Conservation (phyloP, 2,888 invertebrate genomes). For the Fabriciana adippe region DNA sequence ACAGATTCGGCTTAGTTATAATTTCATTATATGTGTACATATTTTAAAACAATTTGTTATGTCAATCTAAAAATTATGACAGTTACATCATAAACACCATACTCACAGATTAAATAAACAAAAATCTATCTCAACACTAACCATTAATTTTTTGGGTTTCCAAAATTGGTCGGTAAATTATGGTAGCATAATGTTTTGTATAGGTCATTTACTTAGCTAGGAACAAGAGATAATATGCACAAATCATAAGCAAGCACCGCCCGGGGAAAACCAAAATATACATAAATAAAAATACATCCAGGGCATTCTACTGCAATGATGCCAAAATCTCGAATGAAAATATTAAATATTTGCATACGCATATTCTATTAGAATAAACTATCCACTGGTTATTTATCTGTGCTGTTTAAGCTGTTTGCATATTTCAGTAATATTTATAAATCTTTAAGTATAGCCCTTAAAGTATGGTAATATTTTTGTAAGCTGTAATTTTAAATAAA, state of each 20-base stretch:
- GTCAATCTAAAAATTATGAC: background rate
- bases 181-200: slow-evolving; percentile 20
- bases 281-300: slow-evolving; percentile 36
- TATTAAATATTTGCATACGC: slow-evolving; percentile 39
- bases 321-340: slow-evolving; percentile 39
- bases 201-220: slow-evolving; percentile 38
- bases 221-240: slow-evolving; percentile 35
- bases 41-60: too few relatives aligned
- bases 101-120: too few relatives aligned
- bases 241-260: slow-evolving; percentile 36
- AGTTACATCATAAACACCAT: background rate
- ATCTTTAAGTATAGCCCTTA: slow-evolving; percentile 4
- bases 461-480: background rate
- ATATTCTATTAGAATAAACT: slow-evolving; percentile 38
- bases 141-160: slow-evolving; percentile 3
- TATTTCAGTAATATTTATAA: slow-evolving; percentile 11
- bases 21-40: too few relatives aligned
- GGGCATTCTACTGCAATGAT: slow-evolving; percentile 29
- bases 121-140: background rate
- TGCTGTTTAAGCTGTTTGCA: slow-evolving; percentile 13
- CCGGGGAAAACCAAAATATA: slow-evolving; percentile 36
- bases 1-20: too few relatives aligned
- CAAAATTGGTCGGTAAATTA: slow-evolving; percentile 27
- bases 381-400: slow-evolving; percentile 30
- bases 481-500: too few relatives aligned